These are phyloP conservation scores for Scolanthus callimorphus DNA, from an alignment of 92 coral and sea anemone species.

Conservation along the genomic window DNA sequence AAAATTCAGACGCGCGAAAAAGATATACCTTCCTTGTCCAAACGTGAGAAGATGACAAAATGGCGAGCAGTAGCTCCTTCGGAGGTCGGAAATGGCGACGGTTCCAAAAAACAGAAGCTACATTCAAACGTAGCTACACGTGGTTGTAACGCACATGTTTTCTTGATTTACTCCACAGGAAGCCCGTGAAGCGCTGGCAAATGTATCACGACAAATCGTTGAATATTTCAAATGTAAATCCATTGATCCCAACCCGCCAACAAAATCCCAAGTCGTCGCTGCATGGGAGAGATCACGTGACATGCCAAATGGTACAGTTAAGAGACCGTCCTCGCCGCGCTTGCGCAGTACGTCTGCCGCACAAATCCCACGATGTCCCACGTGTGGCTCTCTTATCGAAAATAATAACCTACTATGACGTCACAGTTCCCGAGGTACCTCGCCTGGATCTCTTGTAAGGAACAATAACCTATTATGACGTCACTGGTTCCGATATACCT, in stretches of 20 bases:
- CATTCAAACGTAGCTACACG: too few relatives aligned
- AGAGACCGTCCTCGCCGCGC: slow-evolving; percentile 67
- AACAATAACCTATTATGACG: too few relatives aligned
- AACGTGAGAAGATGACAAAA: too few relatives aligned
- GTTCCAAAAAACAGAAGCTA: too few relatives aligned
- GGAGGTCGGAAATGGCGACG: too few relatives aligned
- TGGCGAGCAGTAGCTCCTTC: too few relatives aligned
- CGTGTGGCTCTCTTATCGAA: slow-evolving; percentile 70
- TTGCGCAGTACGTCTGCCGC: slow-evolving; percentile 37
- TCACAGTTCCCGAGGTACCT: too few relatives aligned
- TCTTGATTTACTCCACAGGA: slow-evolving; percentile 1
- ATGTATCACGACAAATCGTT: slow-evolving; percentile 68
- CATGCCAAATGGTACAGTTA: slow-evolving; percentile 4
- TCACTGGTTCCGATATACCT: too few relatives aligned
- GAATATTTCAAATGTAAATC: slow-evolving; percentile 56
- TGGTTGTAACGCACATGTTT: background rate
- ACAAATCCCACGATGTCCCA: slow-evolving; percentile 64
- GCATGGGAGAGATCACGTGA: slow-evolving; percentile 57
- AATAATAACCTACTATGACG: slow-evolving; percentile 33
- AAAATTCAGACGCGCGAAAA: background rate
- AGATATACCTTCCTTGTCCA: background rate
- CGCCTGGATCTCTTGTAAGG: too few relatives aligned
- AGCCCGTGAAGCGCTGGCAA: slow-evolving; percentile 84
- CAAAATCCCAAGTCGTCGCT: slow-evolving; percentile 14
- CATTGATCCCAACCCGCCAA: slow-evolving; percentile 75